These are phyloP conservation scores for Cybosia mesomella DNA, from an alignment of 2,888 invertebrate genomes.

Conservation along the genomic window DNA sequence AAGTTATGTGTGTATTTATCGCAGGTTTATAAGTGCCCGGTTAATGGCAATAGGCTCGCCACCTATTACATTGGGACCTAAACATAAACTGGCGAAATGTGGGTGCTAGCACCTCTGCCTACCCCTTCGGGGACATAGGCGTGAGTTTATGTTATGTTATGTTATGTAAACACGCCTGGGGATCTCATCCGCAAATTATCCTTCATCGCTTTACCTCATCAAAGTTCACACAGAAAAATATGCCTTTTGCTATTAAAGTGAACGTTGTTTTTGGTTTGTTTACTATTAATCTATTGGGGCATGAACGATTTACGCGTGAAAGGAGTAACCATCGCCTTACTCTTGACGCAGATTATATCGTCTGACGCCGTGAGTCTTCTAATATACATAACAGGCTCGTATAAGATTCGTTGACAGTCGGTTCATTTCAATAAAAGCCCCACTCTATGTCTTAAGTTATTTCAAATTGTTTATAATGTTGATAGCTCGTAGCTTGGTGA, in stretches of 20 bases:
- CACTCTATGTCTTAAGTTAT: neutral
- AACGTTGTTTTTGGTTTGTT: constrained; percentile 55
- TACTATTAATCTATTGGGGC: constrained; percentile 58
- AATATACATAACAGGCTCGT: constrained; percentile 44
- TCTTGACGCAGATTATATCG: constrained; percentile 73
- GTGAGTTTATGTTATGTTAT: no score
- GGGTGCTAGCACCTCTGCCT: no score
- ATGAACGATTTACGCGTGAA: constrained; percentile 71
- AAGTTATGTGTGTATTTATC: no score
- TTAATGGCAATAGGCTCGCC: no score
- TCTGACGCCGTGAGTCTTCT: constrained; percentile 72
- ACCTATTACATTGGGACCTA: no score
- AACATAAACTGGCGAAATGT: no score
- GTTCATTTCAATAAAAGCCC: neutral
- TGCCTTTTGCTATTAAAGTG: constrained; percentile 60
- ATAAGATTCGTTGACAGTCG: neutral
- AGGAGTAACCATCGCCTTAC: constrained; percentile 68
- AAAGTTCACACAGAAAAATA: constrained; percentile 62
- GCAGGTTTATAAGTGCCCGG: no score
- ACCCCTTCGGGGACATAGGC: no score
- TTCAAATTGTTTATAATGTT: neutral
- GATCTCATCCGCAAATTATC: constrained; percentile 75
- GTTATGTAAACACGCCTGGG: constrained; percentile 80
- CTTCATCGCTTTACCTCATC: constrained; percentile 65
- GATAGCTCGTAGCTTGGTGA: no score